phyloP scores from a whole-genome alignment of 1,140 invertebrate species.

The Melipona quadrifasciata region DNA sequence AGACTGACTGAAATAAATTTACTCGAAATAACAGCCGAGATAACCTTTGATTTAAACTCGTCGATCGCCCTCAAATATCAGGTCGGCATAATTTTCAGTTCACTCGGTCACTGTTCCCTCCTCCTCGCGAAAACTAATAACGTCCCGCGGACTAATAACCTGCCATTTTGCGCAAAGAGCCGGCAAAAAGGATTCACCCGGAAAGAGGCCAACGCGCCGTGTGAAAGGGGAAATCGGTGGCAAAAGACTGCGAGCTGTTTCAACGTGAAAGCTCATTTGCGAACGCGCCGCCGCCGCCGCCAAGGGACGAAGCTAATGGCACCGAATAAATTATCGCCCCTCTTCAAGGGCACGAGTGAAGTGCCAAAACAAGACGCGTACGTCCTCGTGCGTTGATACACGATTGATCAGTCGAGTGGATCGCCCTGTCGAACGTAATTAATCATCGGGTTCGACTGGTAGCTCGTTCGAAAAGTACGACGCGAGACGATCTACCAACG shows the following conservation, averaged over 20 bases:
- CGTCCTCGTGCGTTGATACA: neutral
- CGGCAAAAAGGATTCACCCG: neutral
- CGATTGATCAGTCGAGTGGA: neutral
- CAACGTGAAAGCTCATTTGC: slow-evolving; percentile 25
- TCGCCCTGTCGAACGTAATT: slow-evolving; percentile 31
- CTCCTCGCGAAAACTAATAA: neutral
- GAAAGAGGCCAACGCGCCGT: neutral
- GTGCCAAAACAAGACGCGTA: neutral
- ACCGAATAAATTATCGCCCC: slow-evolving; percentile 30
- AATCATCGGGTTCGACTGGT: neutral
- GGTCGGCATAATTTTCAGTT: neutral
- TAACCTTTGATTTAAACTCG: neutral
- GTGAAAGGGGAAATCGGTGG: neutral
- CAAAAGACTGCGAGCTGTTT: neutral
- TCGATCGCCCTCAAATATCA: neutral
- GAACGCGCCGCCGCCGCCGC: neutral
- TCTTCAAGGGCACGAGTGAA: slow-evolving; percentile 8
- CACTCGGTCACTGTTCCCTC: neutral
- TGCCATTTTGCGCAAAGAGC: slow-evolving; percentile 6
- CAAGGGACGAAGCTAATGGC: slow-evolving; percentile 20
- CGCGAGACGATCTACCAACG: neutral
- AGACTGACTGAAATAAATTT: no score
- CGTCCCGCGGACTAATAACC: neutral
- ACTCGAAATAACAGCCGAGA: no score
- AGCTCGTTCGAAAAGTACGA: neutral